A percentile compares a stretch with the other conserved stretches of the same genome.
phyloP scores from a whole-genome alignment of 2,888 invertebrate species.

The Leptinotarsa rubiginosa region DNA sequence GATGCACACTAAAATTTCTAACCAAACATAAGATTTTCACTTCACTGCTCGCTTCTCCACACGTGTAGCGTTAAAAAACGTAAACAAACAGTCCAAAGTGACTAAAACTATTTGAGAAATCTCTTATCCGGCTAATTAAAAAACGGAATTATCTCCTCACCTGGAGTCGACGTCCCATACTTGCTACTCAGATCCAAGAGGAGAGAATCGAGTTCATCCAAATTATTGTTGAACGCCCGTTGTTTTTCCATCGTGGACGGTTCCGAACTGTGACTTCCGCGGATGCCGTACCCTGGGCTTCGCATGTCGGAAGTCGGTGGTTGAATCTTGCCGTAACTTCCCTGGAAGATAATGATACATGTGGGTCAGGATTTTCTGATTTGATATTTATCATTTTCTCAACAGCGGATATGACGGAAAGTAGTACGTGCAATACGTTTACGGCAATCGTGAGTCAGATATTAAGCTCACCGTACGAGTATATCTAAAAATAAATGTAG shows the following conservation, averaged over 20 bases:
- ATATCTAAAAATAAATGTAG: too few relatives aligned
- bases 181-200: slow-evolving; percentile 90
- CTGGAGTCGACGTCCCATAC: slow-evolving; percentile 66
- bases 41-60: too few relatives aligned
- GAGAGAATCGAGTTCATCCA: slow-evolving; percentile 91
- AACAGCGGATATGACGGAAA: neutral
- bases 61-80: too few relatives aligned
- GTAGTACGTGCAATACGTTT: neutral
- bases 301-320: slow-evolving; percentile 56
- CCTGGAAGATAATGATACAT: slow-evolving; percentile 53
- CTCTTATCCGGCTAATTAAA: neutral
- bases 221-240: slow-evolving; percentile 73
- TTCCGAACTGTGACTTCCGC: slow-evolving; percentile 31
- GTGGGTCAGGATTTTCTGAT: slow-evolving; percentile 19
- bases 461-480: too few relatives aligned
- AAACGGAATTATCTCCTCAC: slow-evolving; percentile 42
- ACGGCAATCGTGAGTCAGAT: neutral
- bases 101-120: too few relatives aligned
- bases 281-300: slow-evolving; percentile 42
- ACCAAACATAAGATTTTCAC: too few relatives aligned
- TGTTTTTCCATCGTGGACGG: slow-evolving; percentile 47
- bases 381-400: neutral
- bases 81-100: too few relatives aligned
- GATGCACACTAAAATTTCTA: too few relatives aligned
- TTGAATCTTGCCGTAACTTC: slow-evolving; percentile 61